Percentiles rank a stretch among this genome's conserved stretches.
phyloP scores from a whole-genome alignment of 2,113 vertebrate species.

The Callorhinus ursinus region DNA sequence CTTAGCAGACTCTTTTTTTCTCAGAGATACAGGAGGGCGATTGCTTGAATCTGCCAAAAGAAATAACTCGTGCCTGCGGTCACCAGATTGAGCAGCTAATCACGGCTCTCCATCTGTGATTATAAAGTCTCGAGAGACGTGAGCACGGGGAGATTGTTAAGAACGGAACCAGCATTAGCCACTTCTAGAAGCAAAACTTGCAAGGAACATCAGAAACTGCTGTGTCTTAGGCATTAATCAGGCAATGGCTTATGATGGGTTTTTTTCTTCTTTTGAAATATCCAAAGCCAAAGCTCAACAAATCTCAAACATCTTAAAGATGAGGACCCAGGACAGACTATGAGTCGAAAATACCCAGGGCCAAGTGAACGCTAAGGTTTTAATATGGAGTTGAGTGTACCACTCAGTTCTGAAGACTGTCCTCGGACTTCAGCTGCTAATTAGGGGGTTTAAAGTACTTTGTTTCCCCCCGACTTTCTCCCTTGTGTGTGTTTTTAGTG shows the following conservation, averaged over 20 bases:
- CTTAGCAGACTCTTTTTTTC: neutral
- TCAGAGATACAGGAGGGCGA: neutral
- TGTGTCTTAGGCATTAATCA: neutral
- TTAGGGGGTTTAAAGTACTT: neutral
- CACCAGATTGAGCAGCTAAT: neutral
- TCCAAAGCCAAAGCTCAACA: neutral
- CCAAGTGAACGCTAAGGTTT: neutral
- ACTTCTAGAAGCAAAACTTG: neutral
- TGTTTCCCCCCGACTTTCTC: neutral
- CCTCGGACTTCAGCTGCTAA: neutral
- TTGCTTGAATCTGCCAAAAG: neutral
- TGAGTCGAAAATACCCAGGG: neutral
- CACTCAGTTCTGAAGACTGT: neutral
- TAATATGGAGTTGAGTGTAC: neutral
- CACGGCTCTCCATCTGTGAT: neutral
- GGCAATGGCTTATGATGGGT: neutral
- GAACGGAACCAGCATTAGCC: neutral
- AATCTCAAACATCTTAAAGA: conserved; percentile 1
- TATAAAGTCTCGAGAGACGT: neutral
- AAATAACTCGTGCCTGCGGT: neutral
- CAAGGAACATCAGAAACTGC: neutral
- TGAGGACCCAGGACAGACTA: neutral
- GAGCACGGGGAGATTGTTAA: neutral
- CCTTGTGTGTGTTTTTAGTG: neutral
- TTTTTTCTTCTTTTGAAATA: neutral